Evolutionary conservation across 2,113 vertebrate genomes (phyloP).

Genomic region (Scartelaos histophorus): DNA sequence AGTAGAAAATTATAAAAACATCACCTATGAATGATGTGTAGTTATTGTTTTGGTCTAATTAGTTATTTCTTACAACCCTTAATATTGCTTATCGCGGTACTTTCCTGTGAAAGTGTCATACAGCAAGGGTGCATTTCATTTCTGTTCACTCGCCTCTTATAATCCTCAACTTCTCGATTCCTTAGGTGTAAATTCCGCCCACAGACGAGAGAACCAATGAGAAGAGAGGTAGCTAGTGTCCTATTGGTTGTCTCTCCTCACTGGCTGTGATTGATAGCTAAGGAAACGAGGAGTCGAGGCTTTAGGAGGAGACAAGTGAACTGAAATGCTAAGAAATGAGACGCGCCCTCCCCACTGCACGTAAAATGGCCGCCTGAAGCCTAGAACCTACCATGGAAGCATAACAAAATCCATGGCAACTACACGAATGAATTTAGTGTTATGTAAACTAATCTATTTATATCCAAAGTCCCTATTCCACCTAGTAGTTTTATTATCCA

Average conservation of each 20-base stretch:
- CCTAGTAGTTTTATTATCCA: too few relatives aligned
- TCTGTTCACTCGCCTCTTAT: neutral
- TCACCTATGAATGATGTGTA: neutral
- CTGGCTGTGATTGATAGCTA: neutral
- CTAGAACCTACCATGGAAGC: too few relatives aligned
- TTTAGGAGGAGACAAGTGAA: neutral
- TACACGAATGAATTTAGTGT: neutral
- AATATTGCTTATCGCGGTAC: neutral
- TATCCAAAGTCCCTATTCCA: too few relatives aligned
- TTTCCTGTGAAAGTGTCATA: slow-evolving; percentile 13
- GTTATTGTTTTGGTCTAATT: neutral
- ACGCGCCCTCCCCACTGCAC: slow-evolving; percentile 27
- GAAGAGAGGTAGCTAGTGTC: neutral
- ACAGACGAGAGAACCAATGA: neutral
- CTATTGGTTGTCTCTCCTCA: neutral
- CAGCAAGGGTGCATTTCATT: slow-evolving; percentile 6
- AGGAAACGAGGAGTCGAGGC: neutral
- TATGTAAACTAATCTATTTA: neutral
- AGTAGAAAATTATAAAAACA: neutral
- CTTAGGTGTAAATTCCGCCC: neutral
- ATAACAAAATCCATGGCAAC: too few relatives aligned
- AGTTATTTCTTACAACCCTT: neutral
- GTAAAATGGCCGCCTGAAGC: slow-evolving; percentile 66
- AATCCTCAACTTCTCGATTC: neutral
- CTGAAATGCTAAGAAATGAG: neutral